Evolutionary conservation across 2,888 invertebrate genomes (phyloP), one percentile per base, ranked within the genome.

Genomic region (Drosophila incognita): DNA sequence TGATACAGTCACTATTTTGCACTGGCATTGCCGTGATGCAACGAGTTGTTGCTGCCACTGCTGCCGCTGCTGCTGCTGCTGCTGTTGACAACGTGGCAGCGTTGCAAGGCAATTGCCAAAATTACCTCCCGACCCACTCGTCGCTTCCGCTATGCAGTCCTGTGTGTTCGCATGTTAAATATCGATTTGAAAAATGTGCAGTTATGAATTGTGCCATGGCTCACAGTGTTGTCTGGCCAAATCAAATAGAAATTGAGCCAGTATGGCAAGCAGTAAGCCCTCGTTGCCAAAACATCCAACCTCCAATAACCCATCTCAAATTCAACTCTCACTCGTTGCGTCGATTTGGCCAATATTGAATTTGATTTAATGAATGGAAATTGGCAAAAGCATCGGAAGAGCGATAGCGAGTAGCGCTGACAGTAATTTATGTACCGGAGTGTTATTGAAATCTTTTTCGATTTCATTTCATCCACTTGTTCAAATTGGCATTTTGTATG

Each of bases 321-420:
- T 72, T 72, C 81, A 81, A 77, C 69, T 70, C 65, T 57, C 65
- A 62, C 60, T 76, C 81, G 68, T 48, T 79, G 81, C 77, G 72
- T 76, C 66, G 68, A 68, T 76, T 81, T 89, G 85, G 83, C 89
- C 88, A 89, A 87, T 89, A 89, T 89, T 86, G 88, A 87, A 86
- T 85, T 89, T 85, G 86, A 84, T 89, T 88, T 86, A 85, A 85
- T 86, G 90, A 89, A 86, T 86, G 86, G 88, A 86, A 89, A 86
- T 86, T 86, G 74, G 74, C 81, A 76, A 73, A 83, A 77, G 80
- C 79, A 82, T 62, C 59, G 64, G 62, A 51, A 64, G 65, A 65
- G 74, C 56, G 69, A 67, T 46, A 52, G 67, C 65, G 58, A 51
- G 46, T 68, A 24, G 57, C 42, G 46, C 24, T 61, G 81, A 75